Conservation (phyloP, 2,888 invertebrate species). For the Chrysina gloriosa region DNA sequence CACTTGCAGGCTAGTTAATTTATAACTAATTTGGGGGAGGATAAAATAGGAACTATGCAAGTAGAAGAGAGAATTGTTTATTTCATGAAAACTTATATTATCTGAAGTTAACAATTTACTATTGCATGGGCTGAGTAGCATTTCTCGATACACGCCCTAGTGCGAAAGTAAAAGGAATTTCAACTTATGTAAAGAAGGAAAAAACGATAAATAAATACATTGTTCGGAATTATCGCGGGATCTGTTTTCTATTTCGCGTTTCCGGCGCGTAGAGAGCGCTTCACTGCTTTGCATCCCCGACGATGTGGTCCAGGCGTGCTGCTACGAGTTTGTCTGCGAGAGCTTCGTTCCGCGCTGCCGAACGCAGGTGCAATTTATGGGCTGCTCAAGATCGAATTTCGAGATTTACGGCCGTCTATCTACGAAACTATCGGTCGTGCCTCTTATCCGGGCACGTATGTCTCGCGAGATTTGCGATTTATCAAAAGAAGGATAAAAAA, state of each 20-base stretch:
- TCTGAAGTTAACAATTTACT: too few relatives aligned
- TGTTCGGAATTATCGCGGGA: slow-evolving; percentile 59
- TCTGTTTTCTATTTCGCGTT: slow-evolving; percentile 58
- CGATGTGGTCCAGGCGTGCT: slow-evolving; percentile 54
- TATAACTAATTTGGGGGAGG: too few relatives aligned
- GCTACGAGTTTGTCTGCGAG: slow-evolving; percentile 26
- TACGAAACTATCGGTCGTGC: slow-evolving; percentile 65
- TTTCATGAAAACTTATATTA: too few relatives aligned
- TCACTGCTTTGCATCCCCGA: slow-evolving; percentile 59
- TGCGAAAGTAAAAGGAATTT: slow-evolving; percentile 7
- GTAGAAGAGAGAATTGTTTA: too few relatives aligned
- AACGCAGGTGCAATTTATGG: slow-evolving; percentile 66
- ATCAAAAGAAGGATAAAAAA: slow-evolving; percentile 57
- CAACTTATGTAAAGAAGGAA: slow-evolving; percentile 49
- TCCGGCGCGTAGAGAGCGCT: slow-evolving; percentile 43
- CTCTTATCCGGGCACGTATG: slow-evolving; percentile 61
- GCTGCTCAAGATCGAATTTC: slow-evolving; percentile 65
- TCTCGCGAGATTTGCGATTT: slow-evolving; percentile 62
- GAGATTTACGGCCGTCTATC: slow-evolving; percentile 65
- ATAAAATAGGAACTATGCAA: too few relatives aligned
- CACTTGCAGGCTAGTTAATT: too few relatives aligned
- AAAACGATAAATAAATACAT: slow-evolving; percentile 60
- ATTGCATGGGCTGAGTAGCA: background rate
- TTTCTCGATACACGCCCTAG: background rate
- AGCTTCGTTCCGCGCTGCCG: slow-evolving; percentile 48